A percentile compares a stretch with the other conserved stretches of the same genome.
These are phyloP conservation scores for Oegoconia quadripuncta DNA, from an alignment of 2,888 invertebrate genomes.

Conservation along the genomic window DNA sequence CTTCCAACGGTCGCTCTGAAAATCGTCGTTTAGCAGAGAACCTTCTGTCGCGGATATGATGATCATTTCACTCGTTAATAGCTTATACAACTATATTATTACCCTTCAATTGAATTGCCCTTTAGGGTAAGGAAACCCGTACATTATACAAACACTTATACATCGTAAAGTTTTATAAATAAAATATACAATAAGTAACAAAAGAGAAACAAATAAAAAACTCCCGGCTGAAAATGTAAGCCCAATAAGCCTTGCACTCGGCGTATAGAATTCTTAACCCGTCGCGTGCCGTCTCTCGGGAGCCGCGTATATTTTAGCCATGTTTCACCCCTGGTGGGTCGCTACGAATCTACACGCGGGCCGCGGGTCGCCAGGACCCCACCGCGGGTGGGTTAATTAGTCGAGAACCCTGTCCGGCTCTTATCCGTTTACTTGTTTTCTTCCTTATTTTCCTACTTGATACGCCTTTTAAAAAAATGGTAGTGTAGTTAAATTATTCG, in stretches of 20 bases:
- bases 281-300: slow-evolving; percentile 50
- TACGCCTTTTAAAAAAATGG: too few species aligned
- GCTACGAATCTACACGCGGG: slow-evolving; percentile 20
- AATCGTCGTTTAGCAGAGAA: too few species aligned
- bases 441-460: slow-evolving; percentile 77
- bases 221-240: slow-evolving; percentile 15
- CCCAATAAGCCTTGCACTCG: slow-evolving; percentile 29
- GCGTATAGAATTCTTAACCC: slow-evolving; percentile 48
- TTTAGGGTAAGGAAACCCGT: too few species aligned
- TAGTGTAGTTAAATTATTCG: too few species aligned
- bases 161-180: background rate
- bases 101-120: too few species aligned
- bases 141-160: too few species aligned
- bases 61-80: too few species aligned
- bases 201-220: slow-evolving; percentile 7
- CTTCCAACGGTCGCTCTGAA: too few species aligned
- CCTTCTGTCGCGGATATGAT: too few species aligned
- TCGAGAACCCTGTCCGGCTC: slow-evolving; percentile 73
- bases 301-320: slow-evolving; percentile 63
- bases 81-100: background rate
- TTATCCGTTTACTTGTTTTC: slow-evolving; percentile 75
- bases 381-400: slow-evolving; percentile 67
- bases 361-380: slow-evolving; percentile 30
- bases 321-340: slow-evolving; percentile 30
- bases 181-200: too few species aligned